phyloP scores from a whole-genome alignment of 2,888 invertebrate species.

The Peribatodes rhomboidaria region DNA sequence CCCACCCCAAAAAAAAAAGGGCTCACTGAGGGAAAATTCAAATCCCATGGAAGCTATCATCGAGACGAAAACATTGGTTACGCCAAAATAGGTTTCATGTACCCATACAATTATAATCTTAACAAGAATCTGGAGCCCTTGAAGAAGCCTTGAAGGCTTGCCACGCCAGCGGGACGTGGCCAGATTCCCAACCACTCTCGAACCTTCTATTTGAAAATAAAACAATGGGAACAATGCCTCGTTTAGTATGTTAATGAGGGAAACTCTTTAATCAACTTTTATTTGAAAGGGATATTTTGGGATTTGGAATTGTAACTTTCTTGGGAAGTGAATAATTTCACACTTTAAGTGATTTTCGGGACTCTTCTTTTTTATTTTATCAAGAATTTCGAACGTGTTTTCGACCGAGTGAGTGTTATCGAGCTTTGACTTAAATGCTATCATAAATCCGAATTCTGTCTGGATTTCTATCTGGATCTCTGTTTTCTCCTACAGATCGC shows the following conservation, averaged over 20 bases:
- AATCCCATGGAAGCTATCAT: too few relatives aligned
- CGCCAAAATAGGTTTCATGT: too few relatives aligned
- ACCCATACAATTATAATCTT: background rate
- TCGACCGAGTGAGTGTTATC: too few relatives aligned
- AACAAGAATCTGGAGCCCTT: background rate
- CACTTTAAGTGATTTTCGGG: background rate
- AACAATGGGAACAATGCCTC: slow-evolving; percentile 30
- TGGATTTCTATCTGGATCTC: too few relatives aligned
- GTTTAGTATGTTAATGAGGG: slow-evolving; percentile 30
- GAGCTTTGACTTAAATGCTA: too few relatives aligned
- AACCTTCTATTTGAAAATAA: slow-evolving; percentile 34
- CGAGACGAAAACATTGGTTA: too few relatives aligned
- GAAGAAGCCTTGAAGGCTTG: too few relatives aligned
- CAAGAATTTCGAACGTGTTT: background rate
- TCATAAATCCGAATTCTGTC: too few relatives aligned
- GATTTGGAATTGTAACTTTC: slow-evolving; percentile 17
- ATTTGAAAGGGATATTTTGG: slow-evolving; percentile 27
- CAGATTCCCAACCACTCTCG: slow-evolving; percentile 9
- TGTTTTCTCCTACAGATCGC: too few relatives aligned
- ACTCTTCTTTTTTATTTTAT: background rate
- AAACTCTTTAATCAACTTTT: slow-evolving; percentile 15
- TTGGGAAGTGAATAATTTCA: slow-evolving; percentile 6
- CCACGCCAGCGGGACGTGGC: slow-evolving; percentile 10
- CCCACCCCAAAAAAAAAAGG: too few relatives aligned
- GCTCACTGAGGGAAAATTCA: too few relatives aligned